Conservation (phyloP, 2,113 vertebrate genomes). For the Alethe castanea region DNA sequence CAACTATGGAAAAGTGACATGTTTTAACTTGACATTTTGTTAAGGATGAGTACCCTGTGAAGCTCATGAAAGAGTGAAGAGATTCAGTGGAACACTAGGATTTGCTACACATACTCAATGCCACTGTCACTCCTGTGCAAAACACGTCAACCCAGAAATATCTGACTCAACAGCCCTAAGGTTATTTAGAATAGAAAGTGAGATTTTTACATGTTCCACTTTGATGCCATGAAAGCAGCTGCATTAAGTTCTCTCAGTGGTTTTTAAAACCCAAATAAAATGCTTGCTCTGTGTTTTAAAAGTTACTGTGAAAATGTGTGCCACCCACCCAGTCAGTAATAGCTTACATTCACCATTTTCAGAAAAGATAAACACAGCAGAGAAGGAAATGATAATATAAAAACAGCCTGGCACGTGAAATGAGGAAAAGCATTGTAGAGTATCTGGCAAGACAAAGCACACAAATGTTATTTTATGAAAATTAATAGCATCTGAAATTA, state of each 20-base stretch:
- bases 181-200: conserved; percentile 66
- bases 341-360: conserved; percentile 67
- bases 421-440: conserved; percentile 41
- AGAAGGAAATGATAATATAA: conserved; percentile 67
- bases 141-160: conserved; percentile 71
- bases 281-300: conserved; percentile 66
- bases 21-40: conserved; percentile 76
- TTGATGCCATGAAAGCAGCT: conserved; percentile 67
- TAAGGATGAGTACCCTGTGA: conserved; percentile 65
- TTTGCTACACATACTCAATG: conserved; percentile 51
- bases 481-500: conserved; percentile 64
- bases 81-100: conserved; percentile 67
- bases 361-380: conserved; percentile 68
- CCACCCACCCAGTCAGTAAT: conserved; percentile 69
- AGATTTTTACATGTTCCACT: conserved; percentile 66
- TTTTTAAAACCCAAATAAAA: conserved; percentile 71
- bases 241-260: conserved; percentile 60
- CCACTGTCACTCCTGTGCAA: conserved; percentile 68
- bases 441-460: conserved; percentile 54
- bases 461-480: conserved; percentile 59
- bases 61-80: conserved; percentile 70
- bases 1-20: conserved; percentile 66
- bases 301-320: conserved; percentile 63
- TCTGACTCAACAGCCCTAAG: conserved; percentile 68
- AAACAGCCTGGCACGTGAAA: conserved; percentile 58